Base-by-base conservation (phyloP, 1,140 invertebrate species). In the Nephotettix cincticeps region DNA sequence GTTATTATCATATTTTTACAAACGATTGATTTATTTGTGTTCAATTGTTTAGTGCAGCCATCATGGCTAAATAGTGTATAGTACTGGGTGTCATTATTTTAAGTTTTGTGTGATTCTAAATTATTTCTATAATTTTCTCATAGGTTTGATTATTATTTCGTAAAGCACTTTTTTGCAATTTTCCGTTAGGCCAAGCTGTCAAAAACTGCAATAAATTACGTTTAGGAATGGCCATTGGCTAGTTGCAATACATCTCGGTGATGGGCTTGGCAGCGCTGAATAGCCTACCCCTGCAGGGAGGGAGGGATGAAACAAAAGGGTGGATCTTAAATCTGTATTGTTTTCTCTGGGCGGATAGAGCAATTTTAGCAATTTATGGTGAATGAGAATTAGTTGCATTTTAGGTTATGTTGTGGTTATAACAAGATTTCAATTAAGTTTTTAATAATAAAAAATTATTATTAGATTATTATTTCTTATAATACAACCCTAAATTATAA, bases 1-100 rank as follows among this genome's bases (percentile, higher is more conserved):
- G 23, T 68, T 45, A 23, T 61, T 64, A 25, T 21, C 9, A 65
- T 43, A 27, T 27, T 25, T 61, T 21, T 3, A 27, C 21, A 25
- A 61, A 61, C 25, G 3, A 14, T 6, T 27, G 2, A 23, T 27
- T 61, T 61, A 25, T 61, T 11, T 61, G 21, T 29, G 56, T 61
- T 25, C 56, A 61, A 61, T 61, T 61, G 56, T 61, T 61, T 70
- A 23, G 70, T 75, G 73, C 75, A 74, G 75, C 75, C 75, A 75
- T 75, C 71, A 75, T 75, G 75, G 75, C 73, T 74, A 75, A 73
- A 69, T 75, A 61, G 74, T 72, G 68, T 64, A 69, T 61, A 17
- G 19, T 27, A 45, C 67, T 47, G 63, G n/a, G 68, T 71, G 71
- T 74, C 73, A 74, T 72, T 36, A 36, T 14, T 36, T 4, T 36